phyloP scores from a whole-genome alignment of 2,797 vertebrate genomes.

The Pangasius larnaudii region DNA sequence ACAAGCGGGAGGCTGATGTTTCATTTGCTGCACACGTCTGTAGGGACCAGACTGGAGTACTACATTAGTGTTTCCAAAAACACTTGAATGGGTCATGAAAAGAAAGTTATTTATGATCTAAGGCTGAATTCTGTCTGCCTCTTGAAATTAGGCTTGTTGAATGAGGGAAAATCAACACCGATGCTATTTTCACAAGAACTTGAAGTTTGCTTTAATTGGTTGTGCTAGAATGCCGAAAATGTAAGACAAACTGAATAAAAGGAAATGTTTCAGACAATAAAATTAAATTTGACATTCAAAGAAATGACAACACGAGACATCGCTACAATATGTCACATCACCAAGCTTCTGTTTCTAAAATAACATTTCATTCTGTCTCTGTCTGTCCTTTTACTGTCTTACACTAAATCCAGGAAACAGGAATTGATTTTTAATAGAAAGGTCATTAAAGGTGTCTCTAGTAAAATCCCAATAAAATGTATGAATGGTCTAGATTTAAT shows the following conservation, averaged over 20 bases:
- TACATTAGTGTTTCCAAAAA: constrained; percentile 57
- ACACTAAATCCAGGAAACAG: neutral
- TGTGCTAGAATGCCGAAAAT: constrained; percentile 40
- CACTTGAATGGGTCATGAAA: constrained; percentile 58
- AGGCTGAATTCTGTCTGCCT: constrained; percentile 41
- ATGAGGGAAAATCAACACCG: constrained; percentile 33
- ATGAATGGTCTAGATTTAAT: neutral
- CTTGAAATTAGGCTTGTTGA: constrained; percentile 30
- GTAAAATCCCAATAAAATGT: neutral
- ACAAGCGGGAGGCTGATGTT: constrained; percentile 53
- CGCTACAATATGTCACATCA: neutral
- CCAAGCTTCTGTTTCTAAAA: neutral
- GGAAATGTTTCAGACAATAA: constrained; percentile 45
- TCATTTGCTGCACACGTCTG: constrained; percentile 55
- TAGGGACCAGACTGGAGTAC: constrained; percentile 48
- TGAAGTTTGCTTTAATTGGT: constrained; percentile 52
- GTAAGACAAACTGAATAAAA: constrained; percentile 24
- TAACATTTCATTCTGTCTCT: neutral
- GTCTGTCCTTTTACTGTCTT: neutral
- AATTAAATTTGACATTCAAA: constrained; percentile 48
- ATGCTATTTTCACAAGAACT: constrained; percentile 43
- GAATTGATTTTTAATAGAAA: neutral
- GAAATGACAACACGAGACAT: constrained; percentile 10
- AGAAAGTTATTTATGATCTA: constrained; percentile 57
- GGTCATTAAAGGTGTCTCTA: too few species aligned